phyloP scores from a whole-genome alignment of 2,888 invertebrate genomes.

The Toxonevra muliebris region DNA sequence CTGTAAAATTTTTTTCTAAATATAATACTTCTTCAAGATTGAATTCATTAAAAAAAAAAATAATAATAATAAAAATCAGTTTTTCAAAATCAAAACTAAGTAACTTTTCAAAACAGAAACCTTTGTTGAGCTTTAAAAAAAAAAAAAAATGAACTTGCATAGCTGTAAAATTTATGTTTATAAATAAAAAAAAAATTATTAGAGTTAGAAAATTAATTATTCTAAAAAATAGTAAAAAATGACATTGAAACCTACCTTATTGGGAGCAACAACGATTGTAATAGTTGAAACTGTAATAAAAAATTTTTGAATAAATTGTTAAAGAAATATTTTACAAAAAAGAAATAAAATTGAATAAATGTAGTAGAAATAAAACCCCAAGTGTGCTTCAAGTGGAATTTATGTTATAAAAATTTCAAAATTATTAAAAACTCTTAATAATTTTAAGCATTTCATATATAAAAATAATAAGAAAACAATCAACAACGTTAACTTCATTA shows the following conservation, averaged over 20 bases:
- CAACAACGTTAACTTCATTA: conserved; percentile 44
- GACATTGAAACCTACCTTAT: conserved; percentile 43
- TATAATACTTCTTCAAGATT: not conserved
- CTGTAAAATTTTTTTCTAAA: no score
- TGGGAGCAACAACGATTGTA: conserved; percentile 52
- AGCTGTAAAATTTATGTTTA: not conserved
- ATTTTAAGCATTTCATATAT: conserved; percentile 23
- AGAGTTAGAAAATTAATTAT: no score
- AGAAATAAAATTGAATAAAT: conserved; percentile 26
- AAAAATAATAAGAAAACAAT: conserved; percentile 32
- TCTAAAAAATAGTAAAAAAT: conserved; percentile 35
- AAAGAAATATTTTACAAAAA: conserved; percentile 34
- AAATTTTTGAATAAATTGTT: conserved; percentile 5
- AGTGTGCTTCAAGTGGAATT: conserved; percentile 59
- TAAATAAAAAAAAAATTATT: not conserved
- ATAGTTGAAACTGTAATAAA: conserved; percentile 42
- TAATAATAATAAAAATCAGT: no score
- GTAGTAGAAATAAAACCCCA: conserved; percentile 51
- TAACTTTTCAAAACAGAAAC: not conserved
- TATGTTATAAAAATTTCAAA: conserved; percentile 35
- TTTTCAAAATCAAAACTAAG: no score
- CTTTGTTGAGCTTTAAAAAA: not conserved
- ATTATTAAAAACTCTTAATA: conserved; percentile 16
- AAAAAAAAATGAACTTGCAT: not conserved
- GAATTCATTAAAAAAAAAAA: not conserved